These are phyloP conservation scores for Bradynema listronoti DNA, from an alignment of 1,140 invertebrate species.

Conservation along the genomic window DNA sequence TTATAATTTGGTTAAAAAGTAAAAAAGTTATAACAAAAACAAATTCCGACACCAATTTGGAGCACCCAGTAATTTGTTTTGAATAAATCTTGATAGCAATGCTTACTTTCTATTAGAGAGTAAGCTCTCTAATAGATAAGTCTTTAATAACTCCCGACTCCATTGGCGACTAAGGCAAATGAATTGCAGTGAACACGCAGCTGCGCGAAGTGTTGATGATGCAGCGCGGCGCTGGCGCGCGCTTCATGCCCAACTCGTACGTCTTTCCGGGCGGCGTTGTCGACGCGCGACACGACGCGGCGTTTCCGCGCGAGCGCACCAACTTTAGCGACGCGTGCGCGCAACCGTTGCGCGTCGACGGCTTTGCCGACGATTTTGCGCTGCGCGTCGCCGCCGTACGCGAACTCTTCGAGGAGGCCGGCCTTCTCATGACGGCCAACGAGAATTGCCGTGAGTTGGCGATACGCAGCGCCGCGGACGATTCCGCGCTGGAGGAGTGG, in stretches of 20 bases:
- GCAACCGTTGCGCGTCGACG: too few species aligned
- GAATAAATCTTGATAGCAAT: too few species aligned
- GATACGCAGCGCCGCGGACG: slow-evolving; percentile 16
- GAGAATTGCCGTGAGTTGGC: slow-evolving; percentile 14
- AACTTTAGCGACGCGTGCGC: slow-evolving; percentile 28
- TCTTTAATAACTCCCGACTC: too few species aligned
- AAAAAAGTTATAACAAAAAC: too few species aligned
- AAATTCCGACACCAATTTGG: too few species aligned
- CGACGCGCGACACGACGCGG: slow-evolving; percentile 12
- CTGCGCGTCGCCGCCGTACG: slow-evolving; percentile 23
- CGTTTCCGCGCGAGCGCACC: slow-evolving; percentile 30
- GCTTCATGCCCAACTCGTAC: slow-evolving; percentile 38
- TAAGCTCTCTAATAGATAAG: too few species aligned
- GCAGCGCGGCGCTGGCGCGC: slow-evolving; percentile 19
- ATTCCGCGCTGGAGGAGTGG: slow-evolving; percentile 25
- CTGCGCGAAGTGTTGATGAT: slow-evolving; percentile 31
- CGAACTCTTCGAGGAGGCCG: slow-evolving; percentile 33
- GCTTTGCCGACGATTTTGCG: slow-evolving; percentile 18
- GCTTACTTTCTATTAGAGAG: too few species aligned
- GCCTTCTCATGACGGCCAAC: slow-evolving; percentile 26
- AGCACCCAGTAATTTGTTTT: too few species aligned
- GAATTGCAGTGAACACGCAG: slow-evolving; percentile 23
- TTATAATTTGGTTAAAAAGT: too few species aligned
- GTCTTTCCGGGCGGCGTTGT: slow-evolving; percentile 33
- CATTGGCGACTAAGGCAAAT: too few species aligned